Conservation (phyloP, 2,888 invertebrate genomes). For the Thelaira solivaga region DNA sequence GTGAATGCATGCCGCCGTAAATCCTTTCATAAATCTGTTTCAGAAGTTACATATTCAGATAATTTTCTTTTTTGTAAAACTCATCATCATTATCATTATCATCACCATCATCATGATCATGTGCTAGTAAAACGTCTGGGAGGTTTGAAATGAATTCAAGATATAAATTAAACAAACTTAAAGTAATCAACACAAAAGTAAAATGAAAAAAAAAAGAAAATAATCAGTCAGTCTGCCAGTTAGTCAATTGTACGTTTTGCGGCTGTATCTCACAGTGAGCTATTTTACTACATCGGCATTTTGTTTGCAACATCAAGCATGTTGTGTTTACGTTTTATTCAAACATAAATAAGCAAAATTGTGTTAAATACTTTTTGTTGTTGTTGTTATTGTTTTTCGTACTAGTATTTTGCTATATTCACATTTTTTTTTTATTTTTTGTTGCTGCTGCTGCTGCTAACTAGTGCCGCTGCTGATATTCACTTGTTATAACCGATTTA, state of each 20-base stretch:
- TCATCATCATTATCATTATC: background rate
- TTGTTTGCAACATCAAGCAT: slow-evolving; percentile 56
- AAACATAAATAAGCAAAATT: slow-evolving; percentile 61
- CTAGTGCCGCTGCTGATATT: slow-evolving; percentile 45
- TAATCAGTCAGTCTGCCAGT: background rate
- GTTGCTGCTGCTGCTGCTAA: slow-evolving; percentile 7
- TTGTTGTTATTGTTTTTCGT: slow-evolving; percentile 23
- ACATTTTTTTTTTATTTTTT: slow-evolving; percentile 24
- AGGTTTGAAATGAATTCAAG: background rate
- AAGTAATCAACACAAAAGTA: background rate
- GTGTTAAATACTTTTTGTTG: slow-evolving; percentile 11
- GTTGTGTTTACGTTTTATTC: slow-evolving; percentile 67
- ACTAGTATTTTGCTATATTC: slow-evolving; percentile 45
- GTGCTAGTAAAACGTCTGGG: background rate
- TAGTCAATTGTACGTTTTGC: background rate
- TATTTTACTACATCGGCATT: slow-evolving; percentile 40
- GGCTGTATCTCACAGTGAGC: background rate
- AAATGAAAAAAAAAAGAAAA: background rate
- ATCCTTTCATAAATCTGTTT: background rate
- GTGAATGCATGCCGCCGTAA: slow-evolving; percentile 12
- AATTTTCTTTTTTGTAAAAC: background rate
- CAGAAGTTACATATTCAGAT: background rate
- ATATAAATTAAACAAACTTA: slow-evolving; percentile 12
- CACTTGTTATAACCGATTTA: slow-evolving; percentile 54
- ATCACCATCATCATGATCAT: background rate